These are phyloP conservation scores for Tiliacea aurago DNA, from an alignment of 2,888 invertebrate genomes.

Conservation along the genomic window DNA sequence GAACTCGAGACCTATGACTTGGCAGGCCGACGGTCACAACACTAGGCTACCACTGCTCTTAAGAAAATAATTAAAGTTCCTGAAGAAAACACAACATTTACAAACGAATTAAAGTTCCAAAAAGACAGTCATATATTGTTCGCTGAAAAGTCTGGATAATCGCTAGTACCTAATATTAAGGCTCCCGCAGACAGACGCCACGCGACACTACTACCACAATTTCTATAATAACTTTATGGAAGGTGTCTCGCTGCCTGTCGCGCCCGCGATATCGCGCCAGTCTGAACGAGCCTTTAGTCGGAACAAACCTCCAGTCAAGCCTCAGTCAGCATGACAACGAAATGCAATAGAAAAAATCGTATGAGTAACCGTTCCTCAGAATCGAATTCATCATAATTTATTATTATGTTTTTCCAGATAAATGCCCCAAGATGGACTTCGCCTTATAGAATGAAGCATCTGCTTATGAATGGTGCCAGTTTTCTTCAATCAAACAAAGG, in stretches of 20 bases:
- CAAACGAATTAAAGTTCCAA: too few relatives aligned
- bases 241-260: too few relatives aligned
- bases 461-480: slow-evolving; percentile 80
- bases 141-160: neutral
- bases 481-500: slow-evolving; percentile 68
- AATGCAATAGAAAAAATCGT: neutral
- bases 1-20: too few relatives aligned
- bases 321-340: neutral
- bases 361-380: neutral
- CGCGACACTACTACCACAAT: too few relatives aligned
- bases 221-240: too few relatives aligned
- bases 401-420: slow-evolving; percentile 36
- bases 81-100: too few relatives aligned
- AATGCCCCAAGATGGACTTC: slow-evolving; percentile 79
- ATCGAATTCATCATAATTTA: neutral
- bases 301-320: neutral
- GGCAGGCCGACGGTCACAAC: too few relatives aligned
- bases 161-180: neutral
- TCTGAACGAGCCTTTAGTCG: neutral
- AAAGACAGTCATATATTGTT: too few relatives aligned
- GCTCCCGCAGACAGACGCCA: too few relatives aligned
- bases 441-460: slow-evolving; percentile 73
- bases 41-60: too few relatives aligned
- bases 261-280: too few relatives aligned
- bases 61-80: too few relatives aligned